phyloP scores from a whole-genome alignment of 2,888 invertebrate species.

The Halictus ligatus region DNA sequence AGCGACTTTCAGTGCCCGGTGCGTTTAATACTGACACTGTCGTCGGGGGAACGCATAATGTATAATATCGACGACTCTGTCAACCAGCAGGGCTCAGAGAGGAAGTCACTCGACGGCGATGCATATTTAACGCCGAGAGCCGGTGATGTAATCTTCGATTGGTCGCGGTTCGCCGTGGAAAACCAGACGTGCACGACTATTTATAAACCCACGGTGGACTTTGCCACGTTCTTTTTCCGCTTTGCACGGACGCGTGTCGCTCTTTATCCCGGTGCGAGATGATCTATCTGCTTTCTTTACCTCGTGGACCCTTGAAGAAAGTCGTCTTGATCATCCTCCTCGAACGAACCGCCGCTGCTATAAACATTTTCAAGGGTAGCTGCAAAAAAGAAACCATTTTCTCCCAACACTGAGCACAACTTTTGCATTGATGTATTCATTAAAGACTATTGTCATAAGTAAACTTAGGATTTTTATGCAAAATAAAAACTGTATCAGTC shows the following conservation, averaged over 20 bases:
- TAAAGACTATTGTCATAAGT: too few species aligned
- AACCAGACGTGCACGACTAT: slow-evolving; percentile 30
- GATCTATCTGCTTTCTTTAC: background rate
- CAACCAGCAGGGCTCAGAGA: background rate
- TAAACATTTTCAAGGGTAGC: background rate
- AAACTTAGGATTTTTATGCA: too few species aligned
- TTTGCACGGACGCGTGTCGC: slow-evolving; percentile 4
- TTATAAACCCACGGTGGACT: slow-evolving; percentile 44
- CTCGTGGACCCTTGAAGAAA: background rate
- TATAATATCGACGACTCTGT: background rate
- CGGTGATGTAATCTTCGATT: slow-evolving; percentile 49
- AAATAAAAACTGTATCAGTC: too few species aligned
- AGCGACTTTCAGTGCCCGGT: too few species aligned
- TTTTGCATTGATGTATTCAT: too few species aligned
- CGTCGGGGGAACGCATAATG: too few species aligned
- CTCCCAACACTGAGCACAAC: too few species aligned
- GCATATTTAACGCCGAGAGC: slow-evolving; percentile 26
- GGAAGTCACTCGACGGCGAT: slow-evolving; percentile 28
- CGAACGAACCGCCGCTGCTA: background rate
- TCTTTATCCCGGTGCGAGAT: background rate
- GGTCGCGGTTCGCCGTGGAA: slow-evolving; percentile 22
- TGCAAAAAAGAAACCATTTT: background rate
- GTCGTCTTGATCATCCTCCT: background rate
- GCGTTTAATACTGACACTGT: too few species aligned
- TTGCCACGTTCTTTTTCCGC: slow-evolving; percentile 24